Evolutionary conservation across 2,113 vertebrate species (phyloP), one percentile per base, ranked within the genome.

Genomic region (Oophaga pumilio): DNA sequence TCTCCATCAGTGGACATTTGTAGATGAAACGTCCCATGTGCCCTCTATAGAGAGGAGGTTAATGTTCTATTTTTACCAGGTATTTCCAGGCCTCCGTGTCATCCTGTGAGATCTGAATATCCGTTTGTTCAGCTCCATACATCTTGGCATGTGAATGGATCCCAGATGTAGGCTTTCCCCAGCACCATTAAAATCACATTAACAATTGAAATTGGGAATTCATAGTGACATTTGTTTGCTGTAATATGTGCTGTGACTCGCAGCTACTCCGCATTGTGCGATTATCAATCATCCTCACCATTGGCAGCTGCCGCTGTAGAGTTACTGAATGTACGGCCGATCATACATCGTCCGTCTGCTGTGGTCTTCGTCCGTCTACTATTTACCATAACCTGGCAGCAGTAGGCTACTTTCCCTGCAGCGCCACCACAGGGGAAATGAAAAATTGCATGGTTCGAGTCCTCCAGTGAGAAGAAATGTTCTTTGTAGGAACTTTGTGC

Each of bases 191-290:
- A 83, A 68, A 83, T 83, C 81, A 69, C 33, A 68, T 83, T 68
- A 83, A 83, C 62, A 83, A 66, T 83, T 68, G 68, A 53, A 26
- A 50, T 52, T 26, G 64, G 22, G 43, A 83, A 68, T 62, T 50
- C 81, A 66, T n/a, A 9, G 43, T 83, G 81, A 83, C 81, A 83
- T 62, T 82, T 83, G 62, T 82, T 69, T 82, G 62, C 62, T 82
- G 24, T 83, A 68, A 50, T 83, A 18, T 83, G 81, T 28, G 17
- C n/a, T 83, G 64, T 83, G 49, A 69, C 62, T 68, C 18, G 60
- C 49, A 68, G 81, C 18, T 66, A 82, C 62, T 26, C 62, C 24
- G 49, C 22, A 83, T 53, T 18, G n/a, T 83, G 53, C 69, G 15
- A 83, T 83, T 66, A 69, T 83, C 28, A 83, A 53, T 83, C 49